A percentile compares a stretch with the other conserved stretches of the same genome.
These are phyloP conservation scores for Galago senegalensis DNA, from an alignment of 2,797 vertebrate species.

Conservation along the genomic window DNA sequence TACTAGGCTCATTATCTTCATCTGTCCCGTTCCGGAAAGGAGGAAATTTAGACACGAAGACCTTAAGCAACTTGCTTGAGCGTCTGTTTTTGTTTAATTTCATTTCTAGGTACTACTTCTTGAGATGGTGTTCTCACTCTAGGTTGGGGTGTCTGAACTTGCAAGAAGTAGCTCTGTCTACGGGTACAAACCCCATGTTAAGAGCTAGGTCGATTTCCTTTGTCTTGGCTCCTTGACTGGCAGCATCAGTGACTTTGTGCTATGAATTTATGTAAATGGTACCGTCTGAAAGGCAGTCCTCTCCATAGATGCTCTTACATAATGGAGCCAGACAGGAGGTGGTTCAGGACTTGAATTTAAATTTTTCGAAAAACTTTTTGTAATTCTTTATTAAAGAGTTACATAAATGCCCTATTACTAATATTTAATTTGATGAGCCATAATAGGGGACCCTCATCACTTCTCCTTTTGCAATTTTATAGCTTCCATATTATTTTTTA, in stretches of 20 bases:
- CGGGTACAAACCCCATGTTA: background rate
- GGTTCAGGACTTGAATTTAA: conserved; percentile 26
- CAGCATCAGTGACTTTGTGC: background rate
- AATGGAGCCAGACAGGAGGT: background rate
- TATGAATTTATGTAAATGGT: background rate
- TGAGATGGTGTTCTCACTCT: background rate
- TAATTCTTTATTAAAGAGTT: conserved; percentile 57
- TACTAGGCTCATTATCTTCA: background rate
- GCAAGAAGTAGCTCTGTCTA: background rate
- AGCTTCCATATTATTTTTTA: conserved; percentile 77
- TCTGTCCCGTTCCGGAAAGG: background rate
- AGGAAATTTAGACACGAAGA: background rate
- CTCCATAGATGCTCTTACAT: background rate
- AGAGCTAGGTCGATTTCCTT: background rate
- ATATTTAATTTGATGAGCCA: conserved; percentile 69
- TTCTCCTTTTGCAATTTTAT: conserved; percentile 71
- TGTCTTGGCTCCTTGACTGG: background rate
- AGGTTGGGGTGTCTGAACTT: background rate
- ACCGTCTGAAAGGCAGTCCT: background rate
- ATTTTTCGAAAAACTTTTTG: background rate
- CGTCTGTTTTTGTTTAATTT: conserved; percentile 15
- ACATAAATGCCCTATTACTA: conserved; percentile 39
- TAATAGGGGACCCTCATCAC: background rate
- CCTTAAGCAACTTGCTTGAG: background rate
- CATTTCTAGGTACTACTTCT: conserved; percentile 10